Conservation (phyloP, 2,113 vertebrate species). For the Ctenomys sociabilis region DNA sequence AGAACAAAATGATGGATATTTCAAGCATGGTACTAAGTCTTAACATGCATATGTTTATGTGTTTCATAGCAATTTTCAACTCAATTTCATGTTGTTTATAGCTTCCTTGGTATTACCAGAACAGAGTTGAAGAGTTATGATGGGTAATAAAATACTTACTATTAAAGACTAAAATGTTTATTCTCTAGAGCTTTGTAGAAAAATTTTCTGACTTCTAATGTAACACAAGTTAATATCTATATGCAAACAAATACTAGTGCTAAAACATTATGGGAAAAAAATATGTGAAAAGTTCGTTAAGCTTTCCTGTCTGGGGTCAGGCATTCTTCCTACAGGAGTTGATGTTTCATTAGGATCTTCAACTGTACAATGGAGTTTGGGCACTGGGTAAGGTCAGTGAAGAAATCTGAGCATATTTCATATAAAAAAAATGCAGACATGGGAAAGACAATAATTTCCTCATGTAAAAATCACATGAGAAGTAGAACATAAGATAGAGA, state of each 20-base stretch:
- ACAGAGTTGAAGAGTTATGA: background rate
- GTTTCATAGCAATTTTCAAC: background rate
- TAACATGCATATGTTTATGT: background rate
- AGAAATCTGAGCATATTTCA: background rate
- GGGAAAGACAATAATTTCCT: background rate
- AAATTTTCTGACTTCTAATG: background rate
- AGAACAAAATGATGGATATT: too few relatives aligned
- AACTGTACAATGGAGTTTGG: background rate
- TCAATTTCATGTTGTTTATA: background rate
- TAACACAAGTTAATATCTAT: background rate
- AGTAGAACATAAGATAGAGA: background rate
- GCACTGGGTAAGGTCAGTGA: too few relatives aligned
- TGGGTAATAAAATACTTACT: background rate
- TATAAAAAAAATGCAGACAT: background rate
- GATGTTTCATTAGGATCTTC: background rate
- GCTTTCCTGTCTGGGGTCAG: background rate
- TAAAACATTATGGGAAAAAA: background rate
- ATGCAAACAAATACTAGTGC: background rate
- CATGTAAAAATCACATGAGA: background rate
- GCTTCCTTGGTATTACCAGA: background rate
- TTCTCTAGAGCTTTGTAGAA: background rate
- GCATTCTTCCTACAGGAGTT: background rate
- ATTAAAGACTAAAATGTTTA: background rate
- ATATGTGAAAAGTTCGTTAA: background rate
- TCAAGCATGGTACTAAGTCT: too few relatives aligned